Conservation (phyloP, 2,797 vertebrate genomes). For the Gambelia wislizenii region DNA sequence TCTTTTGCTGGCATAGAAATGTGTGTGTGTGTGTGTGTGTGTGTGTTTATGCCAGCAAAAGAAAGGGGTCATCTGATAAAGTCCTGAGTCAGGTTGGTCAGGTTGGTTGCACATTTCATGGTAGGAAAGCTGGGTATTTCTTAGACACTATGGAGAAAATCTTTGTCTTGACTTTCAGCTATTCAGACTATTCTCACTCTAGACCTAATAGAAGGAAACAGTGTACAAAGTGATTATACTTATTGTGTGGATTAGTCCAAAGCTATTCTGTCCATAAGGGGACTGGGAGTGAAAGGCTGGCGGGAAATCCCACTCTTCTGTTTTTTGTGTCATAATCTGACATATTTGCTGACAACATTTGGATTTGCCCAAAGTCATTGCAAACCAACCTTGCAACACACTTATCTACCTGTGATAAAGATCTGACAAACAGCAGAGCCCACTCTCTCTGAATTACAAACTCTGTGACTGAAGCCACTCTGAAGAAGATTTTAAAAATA, state of each 20-base stretch:
- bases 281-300: not conserved
- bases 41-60: no score
- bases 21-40: no score
- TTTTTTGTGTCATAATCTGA: not conserved
- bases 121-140: not conserved
- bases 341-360: not conserved
- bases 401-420: not conserved
- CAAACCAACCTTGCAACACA: not conserved
- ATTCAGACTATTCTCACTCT: not conserved
- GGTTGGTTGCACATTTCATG: not conserved
- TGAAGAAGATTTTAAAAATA: slow-evolving; percentile 60
- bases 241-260: not conserved
- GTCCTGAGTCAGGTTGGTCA: no score
- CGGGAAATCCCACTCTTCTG: not conserved
- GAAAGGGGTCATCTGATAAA: no score
- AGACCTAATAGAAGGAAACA: not conserved
- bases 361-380: not conserved
- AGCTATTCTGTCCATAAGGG: not conserved
- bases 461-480: slow-evolving; percentile 52
- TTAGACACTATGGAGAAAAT: fast-evolving
- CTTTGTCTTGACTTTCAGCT: not conserved
- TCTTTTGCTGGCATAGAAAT: no score
- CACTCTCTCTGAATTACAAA: not conserved
- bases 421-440: slow-evolving; percentile 3
- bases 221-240: not conserved